phyloP scores from a whole-genome alignment of 2,797 vertebrate genomes.

The Toxotes lorentzi region DNA sequence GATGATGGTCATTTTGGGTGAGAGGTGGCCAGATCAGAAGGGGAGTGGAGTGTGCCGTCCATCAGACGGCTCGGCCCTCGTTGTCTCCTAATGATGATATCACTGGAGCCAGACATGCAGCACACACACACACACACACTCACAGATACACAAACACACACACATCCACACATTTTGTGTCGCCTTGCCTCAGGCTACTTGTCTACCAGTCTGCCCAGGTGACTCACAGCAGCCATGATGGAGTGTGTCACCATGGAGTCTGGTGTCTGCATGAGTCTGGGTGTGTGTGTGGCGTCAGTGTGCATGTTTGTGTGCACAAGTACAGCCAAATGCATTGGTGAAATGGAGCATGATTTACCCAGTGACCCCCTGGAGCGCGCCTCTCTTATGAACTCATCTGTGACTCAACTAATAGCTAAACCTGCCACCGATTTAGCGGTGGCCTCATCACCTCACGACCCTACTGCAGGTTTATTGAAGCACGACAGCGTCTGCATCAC shows the following conservation, averaged over 20 bases:
- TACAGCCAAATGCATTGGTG: constrained; percentile 48
- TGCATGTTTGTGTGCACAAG: constrained; percentile 40
- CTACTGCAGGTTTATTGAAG: constrained; percentile 63
- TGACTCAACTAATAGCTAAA: constrained; percentile 83
- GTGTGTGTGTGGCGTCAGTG: constrained; percentile 70
- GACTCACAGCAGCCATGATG: constrained; percentile 84
- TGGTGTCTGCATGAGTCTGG: constrained; percentile 75
- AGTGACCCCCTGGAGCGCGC: constrained; percentile 66
- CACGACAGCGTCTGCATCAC: constrained; percentile 58
- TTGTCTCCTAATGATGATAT: constrained; percentile 82
- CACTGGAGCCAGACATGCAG: constrained; percentile 79
- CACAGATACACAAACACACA: constrained; percentile 53
- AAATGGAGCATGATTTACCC: constrained; percentile 76
- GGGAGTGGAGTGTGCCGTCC: constrained; percentile 81
- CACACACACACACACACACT: constrained; percentile 54
- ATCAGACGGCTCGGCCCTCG: constrained; percentile 70
- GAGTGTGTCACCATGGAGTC: constrained; percentile 78
- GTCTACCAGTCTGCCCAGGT: constrained; percentile 80
- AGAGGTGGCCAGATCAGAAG: constrained; percentile 65
- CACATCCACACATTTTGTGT: constrained; percentile 54
- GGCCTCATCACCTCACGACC: constrained; percentile 68
- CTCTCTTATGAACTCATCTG: constrained; percentile 78
- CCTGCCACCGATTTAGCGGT: constrained; percentile 72
- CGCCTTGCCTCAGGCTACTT: constrained; percentile 74
- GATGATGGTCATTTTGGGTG: constrained; percentile 55